A percentile compares a stretch with the other conserved stretches of the same genome.
Conservation (phyloP, 1,140 invertebrate species). For the Drosophila paulistorum region DNA sequence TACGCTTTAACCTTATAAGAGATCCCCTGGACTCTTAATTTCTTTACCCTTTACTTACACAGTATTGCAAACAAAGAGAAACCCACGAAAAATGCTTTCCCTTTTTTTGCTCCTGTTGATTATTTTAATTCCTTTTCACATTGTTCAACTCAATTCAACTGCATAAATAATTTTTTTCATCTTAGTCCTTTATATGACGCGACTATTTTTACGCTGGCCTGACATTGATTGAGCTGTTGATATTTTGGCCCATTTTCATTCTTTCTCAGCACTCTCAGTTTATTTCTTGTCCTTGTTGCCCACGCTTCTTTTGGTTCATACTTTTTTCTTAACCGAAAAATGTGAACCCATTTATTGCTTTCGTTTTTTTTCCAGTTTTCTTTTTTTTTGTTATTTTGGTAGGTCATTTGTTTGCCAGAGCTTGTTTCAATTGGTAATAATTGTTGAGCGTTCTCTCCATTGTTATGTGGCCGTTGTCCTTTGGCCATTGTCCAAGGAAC, state of each 20-base stretch:
- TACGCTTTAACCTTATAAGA: no score
- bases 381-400: constrained; percentile 19
- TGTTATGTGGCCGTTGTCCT: constrained; percentile 25
- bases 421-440: constrained; percentile 65
- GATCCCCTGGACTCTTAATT: background rate
- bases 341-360: constrained; percentile 14
- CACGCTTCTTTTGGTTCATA: constrained; percentile 1
- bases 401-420: constrained; percentile 27
- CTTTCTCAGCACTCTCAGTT: background rate
- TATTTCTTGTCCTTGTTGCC: background rate
- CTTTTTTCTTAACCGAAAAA: constrained; percentile 30
- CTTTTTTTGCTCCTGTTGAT: constrained; percentile 6
- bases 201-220: constrained; percentile 58
- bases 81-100: background rate
- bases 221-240: constrained; percentile 75
- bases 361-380: background rate
- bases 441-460: constrained; percentile 53
- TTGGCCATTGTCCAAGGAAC: constrained; percentile 47
- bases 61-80: background rate
- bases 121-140: constrained; percentile 15
- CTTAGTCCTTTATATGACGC: constrained; percentile 46
- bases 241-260: constrained; percentile 39
- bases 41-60: background rate
- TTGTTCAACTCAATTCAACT: constrained; percentile 59
- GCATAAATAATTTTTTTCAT: constrained; percentile 74